phyloP scores from a whole-genome alignment of 2,888 invertebrate genomes.

The Meiosimyza platycephala region DNA sequence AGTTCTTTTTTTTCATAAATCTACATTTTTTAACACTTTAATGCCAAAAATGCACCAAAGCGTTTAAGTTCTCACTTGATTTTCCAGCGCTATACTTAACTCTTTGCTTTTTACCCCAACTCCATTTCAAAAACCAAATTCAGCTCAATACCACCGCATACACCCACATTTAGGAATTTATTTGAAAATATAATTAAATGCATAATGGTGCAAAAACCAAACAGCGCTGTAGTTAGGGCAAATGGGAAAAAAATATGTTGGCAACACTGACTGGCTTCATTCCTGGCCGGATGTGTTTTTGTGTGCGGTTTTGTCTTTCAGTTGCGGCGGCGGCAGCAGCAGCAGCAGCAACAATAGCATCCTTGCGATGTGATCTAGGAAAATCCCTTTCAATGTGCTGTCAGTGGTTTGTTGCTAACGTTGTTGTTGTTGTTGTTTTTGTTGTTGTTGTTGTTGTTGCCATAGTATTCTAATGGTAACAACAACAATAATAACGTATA shows the following conservation, averaged over 20 bases:
- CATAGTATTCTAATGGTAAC: conserved; percentile 8
- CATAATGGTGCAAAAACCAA: conserved; percentile 32
- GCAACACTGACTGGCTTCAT: conserved; percentile 18
- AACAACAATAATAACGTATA: conserved; percentile 8
- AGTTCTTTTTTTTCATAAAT: too few species aligned
- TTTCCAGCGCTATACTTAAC: background rate
- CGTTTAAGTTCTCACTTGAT: conserved; percentile 23
- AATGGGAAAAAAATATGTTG: background rate
- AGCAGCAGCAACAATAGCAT: background rate
- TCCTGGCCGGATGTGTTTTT: conserved; percentile 29
- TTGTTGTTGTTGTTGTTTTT: conserved; percentile 13
- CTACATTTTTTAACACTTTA: too few species aligned
- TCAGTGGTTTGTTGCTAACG: conserved; percentile 30
- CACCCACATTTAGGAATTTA: conserved; percentile 24
- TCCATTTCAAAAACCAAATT: background rate
- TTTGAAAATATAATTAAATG: conserved; percentile 38
- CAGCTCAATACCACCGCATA: background rate
- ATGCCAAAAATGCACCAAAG: background rate
- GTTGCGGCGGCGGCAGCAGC: conserved; percentile 1
- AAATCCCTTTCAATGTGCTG: conserved; percentile 30
- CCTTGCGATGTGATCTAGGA: background rate
- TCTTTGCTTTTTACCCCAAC: conserved; percentile 10
- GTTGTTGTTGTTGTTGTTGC: conserved; percentile 9
- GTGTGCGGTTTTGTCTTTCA: conserved; percentile 27
- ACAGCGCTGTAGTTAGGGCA: background rate